phyloP scores from a whole-genome alignment of 2,113 vertebrate species.

The Piprites chloris region DNA sequence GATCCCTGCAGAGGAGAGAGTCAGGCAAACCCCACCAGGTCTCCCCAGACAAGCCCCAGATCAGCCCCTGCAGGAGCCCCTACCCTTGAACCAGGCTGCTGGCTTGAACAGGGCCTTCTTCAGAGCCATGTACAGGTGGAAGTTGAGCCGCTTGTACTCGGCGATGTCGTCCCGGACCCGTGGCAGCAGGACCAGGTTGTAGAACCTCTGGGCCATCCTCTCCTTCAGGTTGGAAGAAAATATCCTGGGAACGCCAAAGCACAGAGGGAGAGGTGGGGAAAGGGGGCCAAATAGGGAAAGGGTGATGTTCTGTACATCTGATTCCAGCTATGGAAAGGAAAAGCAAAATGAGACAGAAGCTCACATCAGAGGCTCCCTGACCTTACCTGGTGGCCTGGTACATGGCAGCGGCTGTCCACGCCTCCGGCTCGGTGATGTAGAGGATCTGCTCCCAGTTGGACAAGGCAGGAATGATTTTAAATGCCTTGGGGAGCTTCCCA shows the following conservation, averaged over 20 bases:
- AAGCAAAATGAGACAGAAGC: too few species aligned
- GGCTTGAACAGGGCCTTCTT: constrained; percentile 98
- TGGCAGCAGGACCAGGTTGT: constrained; percentile 92
- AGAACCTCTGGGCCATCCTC: constrained; percentile 95
- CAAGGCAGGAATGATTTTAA: constrained; percentile 94
- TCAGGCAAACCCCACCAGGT: neutral
- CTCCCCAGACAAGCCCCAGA: rapidly evolving
- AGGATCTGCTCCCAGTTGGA: constrained; percentile 98
- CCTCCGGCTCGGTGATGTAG: constrained; percentile 91
- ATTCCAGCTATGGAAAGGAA: neutral
- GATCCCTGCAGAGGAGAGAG: constrained; percentile 74
- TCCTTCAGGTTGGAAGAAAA: constrained; percentile 96
- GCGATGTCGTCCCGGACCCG: constrained; percentile 90
- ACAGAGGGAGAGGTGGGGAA: rapidly evolving
- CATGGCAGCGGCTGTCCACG: constrained; percentile 95
- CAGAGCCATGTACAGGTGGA: constrained; percentile 93
- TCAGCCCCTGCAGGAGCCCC: neutral
- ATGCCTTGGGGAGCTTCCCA: constrained; percentile 94
- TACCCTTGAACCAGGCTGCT: constrained; percentile 98
- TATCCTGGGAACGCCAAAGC: constrained; percentile 76
- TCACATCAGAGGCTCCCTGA: rapidly evolving
- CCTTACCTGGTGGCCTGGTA: constrained; percentile 93
- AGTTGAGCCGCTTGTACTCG: constrained; percentile 94
- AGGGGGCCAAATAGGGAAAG: rapidly evolving
- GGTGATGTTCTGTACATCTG: neutral